A percentile compares a stretch with the other conserved stretches of the same genome.
phyloP scores from a whole-genome alignment of 1,140 invertebrate species.

The Drosophila lini region DNA sequence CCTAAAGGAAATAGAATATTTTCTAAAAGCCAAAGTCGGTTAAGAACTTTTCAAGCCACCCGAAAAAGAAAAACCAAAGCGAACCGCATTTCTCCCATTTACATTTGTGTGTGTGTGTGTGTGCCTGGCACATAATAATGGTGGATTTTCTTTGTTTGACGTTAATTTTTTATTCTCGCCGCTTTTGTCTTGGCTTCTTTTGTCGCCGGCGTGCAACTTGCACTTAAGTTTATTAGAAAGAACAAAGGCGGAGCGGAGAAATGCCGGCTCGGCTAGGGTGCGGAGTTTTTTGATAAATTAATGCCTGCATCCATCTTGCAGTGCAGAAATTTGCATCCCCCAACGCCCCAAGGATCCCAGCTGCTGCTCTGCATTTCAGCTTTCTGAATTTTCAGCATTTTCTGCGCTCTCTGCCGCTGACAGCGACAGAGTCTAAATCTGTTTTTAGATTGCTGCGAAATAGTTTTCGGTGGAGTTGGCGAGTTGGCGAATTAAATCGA shows the following conservation, averaged over 20 bases:
- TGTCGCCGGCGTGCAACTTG: constrained; percentile 57
- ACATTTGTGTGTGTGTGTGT: constrained; percentile 36
- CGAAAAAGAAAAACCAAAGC: constrained; percentile 4
- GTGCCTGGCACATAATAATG: constrained; percentile 83
- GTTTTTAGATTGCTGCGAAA: constrained; percentile 70
- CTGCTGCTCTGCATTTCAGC: constrained; percentile 13
- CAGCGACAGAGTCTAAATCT: constrained; percentile 52
- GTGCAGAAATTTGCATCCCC: constrained; percentile 70
- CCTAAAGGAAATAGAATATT: too few relatives aligned
- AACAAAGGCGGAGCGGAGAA: constrained; percentile 50
- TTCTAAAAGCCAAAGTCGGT: neutral
- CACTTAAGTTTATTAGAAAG: constrained; percentile 82
- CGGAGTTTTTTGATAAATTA: constrained; percentile 73
- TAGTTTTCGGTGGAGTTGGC: constrained; percentile 50
- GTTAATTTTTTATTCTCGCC: constrained; percentile 79
- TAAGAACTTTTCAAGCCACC: constrained; percentile 45
- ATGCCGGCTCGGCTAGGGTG: constrained; percentile 22
- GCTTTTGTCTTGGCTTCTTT: constrained; percentile 69
- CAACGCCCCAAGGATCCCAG: constrained; percentile 10
- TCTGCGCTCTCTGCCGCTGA: constrained; percentile 16
- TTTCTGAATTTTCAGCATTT: neutral
- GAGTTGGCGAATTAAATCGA: constrained; percentile 59
- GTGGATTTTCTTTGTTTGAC: constrained; percentile 83
- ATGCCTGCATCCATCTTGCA: constrained; percentile 66
- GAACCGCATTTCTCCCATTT: constrained; percentile 25